Conservation (phyloP, 35 echinoderm and acorn worm species). For the Ophioderma brevispina region DNA sequence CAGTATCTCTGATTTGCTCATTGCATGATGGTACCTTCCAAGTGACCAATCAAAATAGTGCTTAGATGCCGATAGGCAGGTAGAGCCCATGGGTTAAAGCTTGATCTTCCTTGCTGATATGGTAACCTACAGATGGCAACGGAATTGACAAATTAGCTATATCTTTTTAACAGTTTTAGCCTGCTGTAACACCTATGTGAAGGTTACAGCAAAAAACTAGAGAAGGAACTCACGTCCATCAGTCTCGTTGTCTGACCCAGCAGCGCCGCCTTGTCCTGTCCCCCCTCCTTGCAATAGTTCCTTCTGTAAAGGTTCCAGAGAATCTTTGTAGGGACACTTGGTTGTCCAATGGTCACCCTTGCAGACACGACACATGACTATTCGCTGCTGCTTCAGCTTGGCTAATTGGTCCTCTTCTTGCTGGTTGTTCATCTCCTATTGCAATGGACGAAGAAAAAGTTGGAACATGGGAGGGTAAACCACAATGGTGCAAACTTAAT, state of each 20-base stretch:
- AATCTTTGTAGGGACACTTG: slow-evolving; percentile 99
- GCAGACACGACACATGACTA: slow-evolving; percentile 96
- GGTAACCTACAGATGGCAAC: too few species aligned
- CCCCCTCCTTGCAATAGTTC: slow-evolving; percentile 61
- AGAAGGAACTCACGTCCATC: not conserved
- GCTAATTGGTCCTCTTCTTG: slow-evolving; percentile 70
- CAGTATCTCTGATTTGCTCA: not conserved
- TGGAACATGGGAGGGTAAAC: too few species aligned
- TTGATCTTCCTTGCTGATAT: too few species aligned
- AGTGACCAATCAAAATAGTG: not conserved
- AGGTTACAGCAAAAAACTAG: too few species aligned
- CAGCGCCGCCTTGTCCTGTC: slow-evolving; percentile 10
- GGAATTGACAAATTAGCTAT: too few species aligned
- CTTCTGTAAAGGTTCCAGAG: slow-evolving; percentile 82
- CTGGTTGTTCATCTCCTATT: slow-evolving; percentile 61
- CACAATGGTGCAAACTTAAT: too few species aligned
- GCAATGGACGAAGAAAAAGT: not conserved
- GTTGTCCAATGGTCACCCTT: slow-evolving; percentile 99
- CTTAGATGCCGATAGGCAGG: too few species aligned
- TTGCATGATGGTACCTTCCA: not conserved
- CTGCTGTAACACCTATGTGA: too few species aligned
- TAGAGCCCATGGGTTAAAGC: too few species aligned
- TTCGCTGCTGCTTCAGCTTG: slow-evolving; percentile 76
- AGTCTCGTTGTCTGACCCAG: not conserved
- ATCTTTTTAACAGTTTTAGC: too few species aligned